These are phyloP conservation scores for Drosophila athabasca DNA, from an alignment of 1,140 invertebrate species.

Conservation along the genomic window DNA sequence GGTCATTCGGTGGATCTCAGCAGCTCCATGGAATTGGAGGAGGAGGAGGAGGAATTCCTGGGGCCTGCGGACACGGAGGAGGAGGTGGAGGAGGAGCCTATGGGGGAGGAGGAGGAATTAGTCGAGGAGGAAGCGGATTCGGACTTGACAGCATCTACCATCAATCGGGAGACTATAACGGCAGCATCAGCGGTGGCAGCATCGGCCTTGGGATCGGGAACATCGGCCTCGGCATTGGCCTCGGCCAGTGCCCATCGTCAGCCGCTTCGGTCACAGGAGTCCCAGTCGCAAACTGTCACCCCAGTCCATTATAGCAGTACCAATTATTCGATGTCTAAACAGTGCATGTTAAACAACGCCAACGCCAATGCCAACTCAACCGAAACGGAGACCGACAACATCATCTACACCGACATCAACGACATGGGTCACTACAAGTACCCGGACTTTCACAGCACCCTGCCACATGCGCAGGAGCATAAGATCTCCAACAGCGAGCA, in stretches of 20 bases:
- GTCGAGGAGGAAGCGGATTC: slow-evolving; percentile 83
- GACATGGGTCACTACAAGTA: slow-evolving; percentile 81
- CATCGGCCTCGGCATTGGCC: slow-evolving; percentile 52
- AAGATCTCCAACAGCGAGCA: slow-evolving; percentile 79
- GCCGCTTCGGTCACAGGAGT: slow-evolving; percentile 82
- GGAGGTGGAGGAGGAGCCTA: slow-evolving; percentile 71
- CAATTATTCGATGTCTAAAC: slow-evolving; percentile 84
- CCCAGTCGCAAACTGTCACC: slow-evolving; percentile 83
- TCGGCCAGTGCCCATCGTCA: slow-evolving; percentile 76
- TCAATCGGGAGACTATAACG: slow-evolving; percentile 83
- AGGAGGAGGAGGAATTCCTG: slow-evolving; percentile 62
- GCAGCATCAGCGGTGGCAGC: slow-evolving; percentile 66
- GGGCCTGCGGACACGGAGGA: slow-evolving; percentile 72
- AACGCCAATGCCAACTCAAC: slow-evolving; percentile 82
- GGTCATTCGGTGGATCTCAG: slow-evolving; percentile 83
- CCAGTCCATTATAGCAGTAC: slow-evolving; percentile 84
- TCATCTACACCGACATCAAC: slow-evolving; percentile 83
- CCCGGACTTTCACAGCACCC: slow-evolving; percentile 60
- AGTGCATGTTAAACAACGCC: slow-evolving; percentile 82
- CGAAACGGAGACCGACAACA: slow-evolving; percentile 83
- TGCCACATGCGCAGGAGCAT: slow-evolving; percentile 55
- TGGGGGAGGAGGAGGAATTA: slow-evolving; percentile 81
- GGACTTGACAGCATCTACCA: slow-evolving; percentile 84
- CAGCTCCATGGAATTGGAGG: slow-evolving; percentile 83
- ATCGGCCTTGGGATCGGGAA: slow-evolving; percentile 53